Evolutionary conservation across 2,888 invertebrate species (phyloP).

Genomic region (Strigamia maritima): DNA sequence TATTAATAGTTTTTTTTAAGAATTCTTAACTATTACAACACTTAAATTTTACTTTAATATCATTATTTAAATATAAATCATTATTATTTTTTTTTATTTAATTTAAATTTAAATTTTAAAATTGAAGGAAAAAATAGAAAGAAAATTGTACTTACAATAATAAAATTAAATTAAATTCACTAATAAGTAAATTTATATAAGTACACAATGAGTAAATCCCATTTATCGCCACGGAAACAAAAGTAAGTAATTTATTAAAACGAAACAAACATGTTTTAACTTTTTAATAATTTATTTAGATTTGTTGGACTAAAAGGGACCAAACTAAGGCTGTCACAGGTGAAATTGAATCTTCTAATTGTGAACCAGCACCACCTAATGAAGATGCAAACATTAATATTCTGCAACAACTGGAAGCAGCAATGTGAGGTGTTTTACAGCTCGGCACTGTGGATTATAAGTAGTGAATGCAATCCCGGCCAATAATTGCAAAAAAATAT

Average conservation of each 20-base stretch:
- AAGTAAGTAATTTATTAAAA: not conserved
- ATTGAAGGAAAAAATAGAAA: not conserved
- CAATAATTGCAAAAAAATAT: no score
- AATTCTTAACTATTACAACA: no score
- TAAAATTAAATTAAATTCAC: no score
- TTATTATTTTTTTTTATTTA: no score
- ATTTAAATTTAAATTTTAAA: no score
- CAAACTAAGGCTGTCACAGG: not conserved
- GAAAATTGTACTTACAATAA: not conserved
- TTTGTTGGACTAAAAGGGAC: not conserved
- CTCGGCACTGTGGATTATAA: constrained; percentile 27
- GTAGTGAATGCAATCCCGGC: no score
- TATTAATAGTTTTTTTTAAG: no score
- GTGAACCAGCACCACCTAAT: constrained; percentile 34
- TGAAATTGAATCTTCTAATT: constrained; percentile 12
- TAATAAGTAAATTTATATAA: not conserved
- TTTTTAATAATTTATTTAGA: not conserved
- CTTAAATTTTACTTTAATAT: no score
- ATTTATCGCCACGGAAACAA: not conserved
- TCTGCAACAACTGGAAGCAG: constrained; percentile 21
- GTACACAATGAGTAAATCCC: not conserved
- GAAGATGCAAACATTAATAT: constrained; percentile 35
- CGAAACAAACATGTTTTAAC: not conserved
- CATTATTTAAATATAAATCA: no score
- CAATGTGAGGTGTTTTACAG: constrained; percentile 25